Evolutionary conservation across 1,140 invertebrate species (phyloP), one percentile per base, ranked within the genome.

Genomic region (Hypsibius dujardini): DNA sequence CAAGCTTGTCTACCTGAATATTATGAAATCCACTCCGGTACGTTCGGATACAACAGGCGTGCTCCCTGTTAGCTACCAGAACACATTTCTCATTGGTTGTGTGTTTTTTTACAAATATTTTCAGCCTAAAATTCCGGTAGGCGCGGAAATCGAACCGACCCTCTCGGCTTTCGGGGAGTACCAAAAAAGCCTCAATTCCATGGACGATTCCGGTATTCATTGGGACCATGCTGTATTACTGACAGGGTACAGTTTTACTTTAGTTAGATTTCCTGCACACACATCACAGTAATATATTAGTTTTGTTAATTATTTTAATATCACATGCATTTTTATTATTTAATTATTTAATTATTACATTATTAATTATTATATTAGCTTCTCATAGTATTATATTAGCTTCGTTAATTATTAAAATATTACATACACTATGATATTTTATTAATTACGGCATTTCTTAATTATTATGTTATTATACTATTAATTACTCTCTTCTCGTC

Each of bases 181-280:
- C 62, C 62, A 67, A 42, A 67, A 67, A 42, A 42, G 45, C 42
- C 62, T 15, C 7, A 67, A 67, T 42, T 15, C 12, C 12, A 3
- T 42, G 42, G 12, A 12, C 3, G 62, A 67, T 15, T 56, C 50
- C 7, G 62, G 45, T 45, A 12, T 7, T 7, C 62, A 67, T 42
- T 67, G 62, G 62, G 62, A 67, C 42, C 62, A 67, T 67, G 62
- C 62, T 15, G 12, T 67, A 7, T 42, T 15, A 15, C 42, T 67
- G 12, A 67, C 62, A 12, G 42, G 62, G 62, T 67, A 45, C n/a
- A 7, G n/a, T n/a, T 12, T 56, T 56, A 12, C 7, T 56, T 56
- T n/a, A 7, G 7, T 7, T 0, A 56, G 50, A n/a, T 56, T 56
- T n/a, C 50, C 28, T 28, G 28, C 28, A 28, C n/a, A n/a, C 50